Conservation (phyloP, 2,797 vertebrate genomes). For the Acipenser transmontanus region DNA sequence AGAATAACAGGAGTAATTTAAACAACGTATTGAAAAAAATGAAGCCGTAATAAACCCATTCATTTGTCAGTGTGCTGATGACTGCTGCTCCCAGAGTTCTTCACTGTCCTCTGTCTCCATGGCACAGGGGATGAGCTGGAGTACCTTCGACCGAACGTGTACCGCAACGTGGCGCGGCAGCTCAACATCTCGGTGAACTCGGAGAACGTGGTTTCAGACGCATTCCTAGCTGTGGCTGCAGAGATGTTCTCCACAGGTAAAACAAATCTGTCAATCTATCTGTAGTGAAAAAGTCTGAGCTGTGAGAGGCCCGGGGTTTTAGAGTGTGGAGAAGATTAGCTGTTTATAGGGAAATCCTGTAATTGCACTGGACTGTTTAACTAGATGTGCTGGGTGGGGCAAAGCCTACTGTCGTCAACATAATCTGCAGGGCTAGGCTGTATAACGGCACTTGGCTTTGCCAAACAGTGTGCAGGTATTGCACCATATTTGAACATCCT, state of each 20-base stretch:
- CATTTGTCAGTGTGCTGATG: too few relatives aligned
- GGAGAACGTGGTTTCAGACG: constrained; percentile 80
- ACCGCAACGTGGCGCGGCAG: constrained; percentile 84
- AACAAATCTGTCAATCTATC: background rate
- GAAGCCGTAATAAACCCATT: too few relatives aligned
- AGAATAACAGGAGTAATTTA: too few relatives aligned
- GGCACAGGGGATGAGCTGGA: constrained; percentile 85
- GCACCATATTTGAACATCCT: too few relatives aligned
- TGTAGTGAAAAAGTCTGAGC: background rate
- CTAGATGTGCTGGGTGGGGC: too few relatives aligned
- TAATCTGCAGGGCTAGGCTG: too few relatives aligned
- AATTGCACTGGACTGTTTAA: too few relatives aligned
- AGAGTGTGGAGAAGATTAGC: background rate
- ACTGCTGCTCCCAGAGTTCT: constrained; percentile 8
- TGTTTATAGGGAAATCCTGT: too few relatives aligned
- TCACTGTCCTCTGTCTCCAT: constrained; percentile 29
- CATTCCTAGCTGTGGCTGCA: constrained; percentile 84
- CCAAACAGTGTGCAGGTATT: too few relatives aligned
- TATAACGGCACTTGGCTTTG: too few relatives aligned
- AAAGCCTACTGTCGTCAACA: too few relatives aligned
- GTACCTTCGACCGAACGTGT: constrained; percentile 84
- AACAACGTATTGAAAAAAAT: too few relatives aligned
- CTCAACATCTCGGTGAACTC: constrained; percentile 86
- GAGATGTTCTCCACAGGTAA: constrained; percentile 94
- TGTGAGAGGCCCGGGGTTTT: background rate